Percentiles rank a stretch among this genome's conserved stretches.
Conservation (phyloP, 2,797 vertebrate genomes). For the Acipenser oxyrinchus region DNA sequence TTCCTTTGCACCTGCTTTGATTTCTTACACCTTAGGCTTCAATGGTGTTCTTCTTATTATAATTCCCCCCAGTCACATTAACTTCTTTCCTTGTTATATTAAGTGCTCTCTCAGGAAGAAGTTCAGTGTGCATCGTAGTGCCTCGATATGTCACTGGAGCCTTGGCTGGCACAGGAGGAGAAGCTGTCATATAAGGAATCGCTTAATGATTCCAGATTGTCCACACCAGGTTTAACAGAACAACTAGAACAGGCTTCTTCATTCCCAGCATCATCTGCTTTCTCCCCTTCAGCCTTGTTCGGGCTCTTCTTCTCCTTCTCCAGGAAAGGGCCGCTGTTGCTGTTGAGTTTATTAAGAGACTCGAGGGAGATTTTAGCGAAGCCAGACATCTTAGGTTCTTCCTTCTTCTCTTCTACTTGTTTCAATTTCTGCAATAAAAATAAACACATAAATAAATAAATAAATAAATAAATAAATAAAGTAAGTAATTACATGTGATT, state of each 20-base stretch:
- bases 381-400: slow-evolving; percentile 44
- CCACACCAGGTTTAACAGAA: slow-evolving; percentile 44
- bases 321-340: slow-evolving; percentile 52
- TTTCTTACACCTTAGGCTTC: neutral
- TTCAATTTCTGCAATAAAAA: slow-evolving; percentile 64
- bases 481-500: too few species aligned
- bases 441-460: neutral
- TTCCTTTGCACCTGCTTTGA: neutral
- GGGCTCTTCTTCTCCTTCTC: slow-evolving; percentile 44
- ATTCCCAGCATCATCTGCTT: slow-evolving; percentile 43
- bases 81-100: neutral
- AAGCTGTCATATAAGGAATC: slow-evolving; percentile 85
- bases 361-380: slow-evolving; percentile 66
- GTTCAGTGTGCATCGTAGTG: slow-evolving; percentile 3
- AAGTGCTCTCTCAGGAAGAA: slow-evolving; percentile 13
- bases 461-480: neutral
- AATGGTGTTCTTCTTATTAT: neutral
- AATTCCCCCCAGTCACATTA: neutral
- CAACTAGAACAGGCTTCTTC: slow-evolving; percentile 52
- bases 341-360: slow-evolving; percentile 72
- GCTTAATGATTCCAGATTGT: slow-evolving; percentile 68
- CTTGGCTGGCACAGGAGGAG: slow-evolving; percentile 78
- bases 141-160: slow-evolving; percentile 64
- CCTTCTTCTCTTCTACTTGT: slow-evolving; percentile 54
- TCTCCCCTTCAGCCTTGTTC: slow-evolving; percentile 40